Conservation (phyloP, 2,797 vertebrate species). For the Synanceia verrucosa region DNA sequence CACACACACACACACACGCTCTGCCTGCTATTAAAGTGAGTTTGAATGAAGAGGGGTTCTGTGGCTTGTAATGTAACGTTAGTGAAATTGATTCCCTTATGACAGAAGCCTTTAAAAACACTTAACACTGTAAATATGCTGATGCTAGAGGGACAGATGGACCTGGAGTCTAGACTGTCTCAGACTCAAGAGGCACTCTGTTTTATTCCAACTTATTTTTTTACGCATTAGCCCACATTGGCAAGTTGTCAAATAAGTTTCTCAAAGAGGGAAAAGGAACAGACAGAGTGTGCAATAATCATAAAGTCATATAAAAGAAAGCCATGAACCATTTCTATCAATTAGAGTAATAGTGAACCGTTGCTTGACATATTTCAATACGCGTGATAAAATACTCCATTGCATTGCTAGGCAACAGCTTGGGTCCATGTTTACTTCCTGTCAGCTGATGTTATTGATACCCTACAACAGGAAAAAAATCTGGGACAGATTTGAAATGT, state of each 20-base stretch:
- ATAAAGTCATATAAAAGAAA: too few species aligned
- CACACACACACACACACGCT: not conserved
- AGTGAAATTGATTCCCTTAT: slow-evolving; percentile 50
- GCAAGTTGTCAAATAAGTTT: not conserved
- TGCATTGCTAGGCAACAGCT: too few species aligned
- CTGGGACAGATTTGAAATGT: too few species aligned
- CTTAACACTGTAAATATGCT: slow-evolving; percentile 25
- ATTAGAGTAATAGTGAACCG: not conserved
- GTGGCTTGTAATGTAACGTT: slow-evolving; percentile 61
- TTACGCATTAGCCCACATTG: not conserved
- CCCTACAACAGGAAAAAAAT: too few species aligned
- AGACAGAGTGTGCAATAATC: too few species aligned
- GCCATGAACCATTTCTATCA: not conserved
- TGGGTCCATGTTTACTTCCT: too few species aligned
- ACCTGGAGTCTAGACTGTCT: slow-evolving; percentile 42
- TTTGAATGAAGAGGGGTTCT: slow-evolving; percentile 44
- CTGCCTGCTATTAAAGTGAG: slow-evolving; percentile 35
- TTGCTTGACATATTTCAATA: not conserved
- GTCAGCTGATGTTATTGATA: too few species aligned
- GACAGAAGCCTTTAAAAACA: slow-evolving; percentile 50
- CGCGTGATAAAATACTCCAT: not conserved
- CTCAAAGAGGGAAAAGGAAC: not conserved
- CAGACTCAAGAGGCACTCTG: slow-evolving; percentile 30
- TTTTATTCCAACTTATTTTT: slow-evolving; percentile 49
- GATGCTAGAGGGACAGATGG: slow-evolving; percentile 31